Base-by-base conservation (phyloP, 2,797 vertebrate species). In the Aratinga solstitialis region DNA sequence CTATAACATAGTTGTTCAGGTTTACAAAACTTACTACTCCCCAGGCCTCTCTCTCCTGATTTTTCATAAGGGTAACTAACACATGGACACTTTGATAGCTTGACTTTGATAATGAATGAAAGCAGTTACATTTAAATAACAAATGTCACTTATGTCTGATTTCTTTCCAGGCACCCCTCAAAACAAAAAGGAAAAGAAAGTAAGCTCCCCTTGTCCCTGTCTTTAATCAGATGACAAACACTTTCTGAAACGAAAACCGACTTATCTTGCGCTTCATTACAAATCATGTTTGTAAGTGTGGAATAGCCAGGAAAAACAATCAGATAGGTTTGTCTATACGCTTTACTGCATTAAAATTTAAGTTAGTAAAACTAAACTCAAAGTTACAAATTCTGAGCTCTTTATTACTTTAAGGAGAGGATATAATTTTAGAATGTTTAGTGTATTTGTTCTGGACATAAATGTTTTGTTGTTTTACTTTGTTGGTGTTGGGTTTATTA, bases 321-420 rank as follows among this genome's bases (percentile, higher is more conserved):
- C 36, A 89, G 47, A 32, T 5, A 75, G 27, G 50, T 89, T 69
- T 58, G 29, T 36, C 51, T 67, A 62, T 18, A 40, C 29, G 9
- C 29, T 93, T 87, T 74, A 26, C 67, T 66, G n/a, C n/a, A 59
- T 72, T 66, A 73, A 82, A 84, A 71, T 71, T 77, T 83, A 79
- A 68, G 23, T 73, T 74, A 90, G 23, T 51, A 79, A 84, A 84
- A 59, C 18, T 42, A 62, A 93, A 85, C 21, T 88, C 21, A n/a
- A 81, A 66, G 58, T 30, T 69, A 69, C 17, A 59, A 71, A 29
- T 76, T 84, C 22, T 67, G 58, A 89, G 29, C 18, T 36, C 45
- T 51, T 62, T n/a, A 51, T 29, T 92, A 72, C 45, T 84, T 78
- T 26, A 68, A 75, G 54, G 21, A 75, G 0, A 85, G 23, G 30